Conservation (phyloP, 2,888 invertebrate genomes). For the Drosophila affinis region DNA sequence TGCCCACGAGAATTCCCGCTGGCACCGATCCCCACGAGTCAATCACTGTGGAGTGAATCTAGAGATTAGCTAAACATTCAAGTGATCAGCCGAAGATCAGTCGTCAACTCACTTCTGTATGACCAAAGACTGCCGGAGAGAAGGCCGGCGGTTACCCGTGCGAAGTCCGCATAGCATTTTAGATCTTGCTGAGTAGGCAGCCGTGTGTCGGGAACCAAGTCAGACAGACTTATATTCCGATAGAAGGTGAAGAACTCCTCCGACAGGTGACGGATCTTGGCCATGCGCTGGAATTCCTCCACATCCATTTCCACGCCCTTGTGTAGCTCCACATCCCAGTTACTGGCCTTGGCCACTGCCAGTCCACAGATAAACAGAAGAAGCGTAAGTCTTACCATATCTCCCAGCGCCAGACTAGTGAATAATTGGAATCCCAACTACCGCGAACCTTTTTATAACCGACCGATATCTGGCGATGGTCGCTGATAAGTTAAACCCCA, state of each 20-base stretch:
- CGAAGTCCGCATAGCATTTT: constrained; percentile 49
- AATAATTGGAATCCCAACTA: constrained; percentile 16
- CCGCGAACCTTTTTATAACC: constrained; percentile 39
- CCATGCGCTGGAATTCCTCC: constrained; percentile 24
- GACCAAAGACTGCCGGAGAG: constrained; percentile 42
- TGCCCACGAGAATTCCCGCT: constrained; percentile 80
- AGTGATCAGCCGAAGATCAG: too few relatives aligned
- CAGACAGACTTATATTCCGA: constrained; percentile 28
- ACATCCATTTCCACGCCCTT: constrained; percentile 14
- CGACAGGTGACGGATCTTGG: constrained; percentile 18
- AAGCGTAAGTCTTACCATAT: constrained; percentile 21
- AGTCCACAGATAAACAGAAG: constrained; percentile 20
- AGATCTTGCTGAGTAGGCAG: constrained; percentile 37
- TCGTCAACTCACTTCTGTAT: constrained; percentile 36
- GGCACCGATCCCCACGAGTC: constrained; percentile 83
- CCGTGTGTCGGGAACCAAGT: constrained; percentile 10
- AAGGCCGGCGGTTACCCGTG: constrained; percentile 33
- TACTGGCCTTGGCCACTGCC: constrained; percentile 14
- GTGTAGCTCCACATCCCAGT: not conserved
- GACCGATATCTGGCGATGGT: not conserved
- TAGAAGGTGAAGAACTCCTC: constrained; percentile 17
- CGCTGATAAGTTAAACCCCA: too few relatives aligned
- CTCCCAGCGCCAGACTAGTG: constrained; percentile 1
- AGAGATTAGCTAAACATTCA: too few relatives aligned
- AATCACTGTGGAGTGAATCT: constrained; percentile 70